phyloP scores from a whole-genome alignment of 1,140 invertebrate genomes.

The Heliconius eleuchia region DNA sequence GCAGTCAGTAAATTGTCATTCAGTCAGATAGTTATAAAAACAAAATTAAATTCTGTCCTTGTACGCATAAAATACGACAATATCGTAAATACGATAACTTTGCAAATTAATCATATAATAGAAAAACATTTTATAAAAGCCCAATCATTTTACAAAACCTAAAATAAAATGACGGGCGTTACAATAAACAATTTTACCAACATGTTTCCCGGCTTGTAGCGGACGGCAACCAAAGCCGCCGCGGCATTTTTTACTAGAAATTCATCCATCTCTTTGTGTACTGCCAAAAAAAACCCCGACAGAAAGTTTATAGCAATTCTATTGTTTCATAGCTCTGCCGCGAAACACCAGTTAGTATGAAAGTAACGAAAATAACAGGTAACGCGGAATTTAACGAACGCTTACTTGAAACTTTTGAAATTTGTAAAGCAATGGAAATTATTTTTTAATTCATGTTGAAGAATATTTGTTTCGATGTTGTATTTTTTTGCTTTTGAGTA shows the following conservation, averaged over 20 bases:
- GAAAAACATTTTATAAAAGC: not conserved
- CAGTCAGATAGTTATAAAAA: not conserved
- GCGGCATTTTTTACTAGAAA: constrained; percentile 20
- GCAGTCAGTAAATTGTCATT: too few species aligned
- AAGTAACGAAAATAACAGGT: constrained; percentile 13
- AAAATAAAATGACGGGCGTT: not conserved
- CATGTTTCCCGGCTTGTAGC: constrained; percentile 12
- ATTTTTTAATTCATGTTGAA: not conserved
- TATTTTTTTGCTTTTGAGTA: not conserved
- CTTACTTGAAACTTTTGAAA: constrained; percentile 1
- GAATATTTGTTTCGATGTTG: not conserved
- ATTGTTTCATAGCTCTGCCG: constrained; percentile 29
- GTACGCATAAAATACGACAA: not conserved
- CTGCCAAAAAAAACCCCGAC: constrained; percentile 22
- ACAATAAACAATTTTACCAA: constrained; percentile 9
- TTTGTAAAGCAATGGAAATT: not conserved
- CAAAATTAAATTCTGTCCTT: not conserved
- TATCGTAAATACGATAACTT: not conserved
- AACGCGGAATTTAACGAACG: not conserved
- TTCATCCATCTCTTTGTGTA: constrained; percentile 31
- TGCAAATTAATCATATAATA: not conserved
- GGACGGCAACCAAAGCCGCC: constrained; percentile 20
- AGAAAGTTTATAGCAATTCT: constrained; percentile 32
- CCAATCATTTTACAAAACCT: not conserved
- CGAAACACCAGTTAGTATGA: not conserved